Conservation (phyloP, 2,113 vertebrate species). For the Siphamia tubifer region DNA sequence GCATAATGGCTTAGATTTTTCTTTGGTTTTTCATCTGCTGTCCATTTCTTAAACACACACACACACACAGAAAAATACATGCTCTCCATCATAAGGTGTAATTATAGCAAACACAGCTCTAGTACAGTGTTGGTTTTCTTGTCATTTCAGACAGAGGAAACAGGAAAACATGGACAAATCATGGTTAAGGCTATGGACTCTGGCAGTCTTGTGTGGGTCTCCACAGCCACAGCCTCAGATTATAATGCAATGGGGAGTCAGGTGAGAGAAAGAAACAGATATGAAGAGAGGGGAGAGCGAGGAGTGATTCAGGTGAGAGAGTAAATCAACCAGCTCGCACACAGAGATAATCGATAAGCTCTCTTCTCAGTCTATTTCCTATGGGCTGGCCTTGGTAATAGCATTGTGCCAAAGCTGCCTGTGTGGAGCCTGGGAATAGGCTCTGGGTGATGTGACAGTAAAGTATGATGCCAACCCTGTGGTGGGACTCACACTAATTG, state of each 20-base stretch:
- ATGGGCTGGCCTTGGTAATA: conserved; percentile 63
- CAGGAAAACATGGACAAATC: not conserved
- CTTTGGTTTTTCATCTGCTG: not conserved
- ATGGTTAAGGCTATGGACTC: not conserved
- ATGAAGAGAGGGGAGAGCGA: conserved; percentile 2
- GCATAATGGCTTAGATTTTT: conserved; percentile 33
- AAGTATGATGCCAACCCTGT: conserved; percentile 41
- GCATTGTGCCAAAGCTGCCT: conserved; percentile 48
- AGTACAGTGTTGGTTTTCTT: not conserved
- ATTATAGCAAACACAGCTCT: conserved; percentile 1
- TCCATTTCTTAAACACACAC: not conserved
- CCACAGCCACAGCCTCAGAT: conserved; percentile 19
- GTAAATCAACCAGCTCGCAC: conserved; percentile 64
- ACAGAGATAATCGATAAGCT: conserved; percentile 71
- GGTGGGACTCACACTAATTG: conserved; percentile 59
- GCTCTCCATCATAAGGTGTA: not conserved
- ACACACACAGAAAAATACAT: not conserved
- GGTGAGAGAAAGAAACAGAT: conserved; percentile 27
- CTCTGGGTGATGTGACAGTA: conserved; percentile 41
- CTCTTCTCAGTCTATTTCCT: conserved; percentile 69
- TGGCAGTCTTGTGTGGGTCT: not conserved
- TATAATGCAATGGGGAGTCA: conserved; percentile 10
- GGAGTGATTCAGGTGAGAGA: conserved; percentile 52
- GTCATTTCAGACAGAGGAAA: not conserved
- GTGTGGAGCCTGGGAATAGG: conserved; percentile 50